Evolutionary conservation across 2,113 vertebrate genomes (phyloP).

Genomic region (Scolopax mira): DNA sequence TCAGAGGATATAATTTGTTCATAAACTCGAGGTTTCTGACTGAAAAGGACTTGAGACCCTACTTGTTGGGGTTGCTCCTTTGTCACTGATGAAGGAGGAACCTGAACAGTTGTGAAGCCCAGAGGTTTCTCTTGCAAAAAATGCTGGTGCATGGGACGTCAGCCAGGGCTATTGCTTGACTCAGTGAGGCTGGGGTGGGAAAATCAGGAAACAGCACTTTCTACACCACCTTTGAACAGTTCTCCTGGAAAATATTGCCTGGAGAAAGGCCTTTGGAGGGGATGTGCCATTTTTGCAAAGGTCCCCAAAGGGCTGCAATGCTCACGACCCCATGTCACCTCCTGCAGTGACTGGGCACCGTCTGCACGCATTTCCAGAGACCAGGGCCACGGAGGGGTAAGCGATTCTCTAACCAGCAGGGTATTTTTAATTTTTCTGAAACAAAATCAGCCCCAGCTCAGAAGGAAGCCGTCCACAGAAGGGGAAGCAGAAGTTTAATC

Average conservation of each 20-base stretch:
- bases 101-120: not conserved
- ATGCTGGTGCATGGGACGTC: too few species aligned
- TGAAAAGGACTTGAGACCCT: not conserved
- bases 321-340: not conserved
- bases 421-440: not conserved
- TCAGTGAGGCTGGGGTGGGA: not conserved
- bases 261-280: not conserved
- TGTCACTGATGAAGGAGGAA: not conserved
- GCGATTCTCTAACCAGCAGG: rapidly evolving
- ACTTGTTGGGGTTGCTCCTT: not conserved
- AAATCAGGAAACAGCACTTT: not conserved
- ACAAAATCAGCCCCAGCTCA: not conserved
- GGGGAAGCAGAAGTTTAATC: slow-evolving; percentile 49
- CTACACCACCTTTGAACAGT: not conserved
- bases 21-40: not conserved
- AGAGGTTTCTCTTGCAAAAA: not conserved
- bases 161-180: not conserved
- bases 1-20: not conserved
- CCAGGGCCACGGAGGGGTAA: not conserved
- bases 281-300: not conserved
- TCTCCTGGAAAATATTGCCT: not conserved
- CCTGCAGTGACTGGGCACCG: rapidly evolving
- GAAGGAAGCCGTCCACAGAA: slow-evolving; percentile 23
- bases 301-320: not conserved
- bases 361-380: rapidly evolving